Percentiles rank a stretch among this genome's conserved stretches.
Conservation (phyloP, 1,140 invertebrate species). For the Pseudoatta argentina region DNA sequence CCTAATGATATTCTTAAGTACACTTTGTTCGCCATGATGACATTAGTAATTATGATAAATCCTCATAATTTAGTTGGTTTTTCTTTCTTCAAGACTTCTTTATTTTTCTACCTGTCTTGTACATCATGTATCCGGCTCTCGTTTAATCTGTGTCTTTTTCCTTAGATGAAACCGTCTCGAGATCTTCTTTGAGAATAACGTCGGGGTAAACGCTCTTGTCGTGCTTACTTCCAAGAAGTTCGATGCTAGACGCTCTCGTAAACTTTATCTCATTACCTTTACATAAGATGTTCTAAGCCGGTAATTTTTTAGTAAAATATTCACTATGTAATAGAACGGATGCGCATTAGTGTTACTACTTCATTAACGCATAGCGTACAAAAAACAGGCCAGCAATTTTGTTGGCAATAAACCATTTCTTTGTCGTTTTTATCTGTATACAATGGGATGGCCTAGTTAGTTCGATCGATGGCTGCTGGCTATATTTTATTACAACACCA, state of each 20-base stretch:
- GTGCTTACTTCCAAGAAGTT: slow-evolving; percentile 41
- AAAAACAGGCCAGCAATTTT: slow-evolving; percentile 7
- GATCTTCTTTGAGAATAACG: slow-evolving; percentile 41
- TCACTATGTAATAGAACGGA: background rate
- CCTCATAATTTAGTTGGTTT: background rate
- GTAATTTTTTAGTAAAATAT: slow-evolving; percentile 17
- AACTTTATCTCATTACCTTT: slow-evolving; percentile 49
- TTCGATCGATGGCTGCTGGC: slow-evolving; percentile 60
- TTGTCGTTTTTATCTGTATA: slow-evolving; percentile 38
- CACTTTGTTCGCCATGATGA: background rate
- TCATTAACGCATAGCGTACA: background rate
- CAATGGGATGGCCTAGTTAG: slow-evolving; percentile 65
- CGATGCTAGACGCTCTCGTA: slow-evolving; percentile 42
- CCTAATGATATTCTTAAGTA: background rate
- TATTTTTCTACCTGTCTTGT: slow-evolving; percentile 37
- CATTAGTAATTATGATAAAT: slow-evolving; percentile 7
- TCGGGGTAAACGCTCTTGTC: slow-evolving; percentile 30
- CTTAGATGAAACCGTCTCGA: slow-evolving; percentile 24
- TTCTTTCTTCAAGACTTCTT: background rate
- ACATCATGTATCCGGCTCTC: slow-evolving; percentile 38
- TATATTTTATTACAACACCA: slow-evolving; percentile 44
- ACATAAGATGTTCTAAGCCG: background rate
- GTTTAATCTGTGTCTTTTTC: slow-evolving; percentile 51
- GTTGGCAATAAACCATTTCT: slow-evolving; percentile 15
- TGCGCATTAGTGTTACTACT: background rate